These are phyloP conservation scores for Nebria salina DNA, from an alignment of 2,888 invertebrate species.

Conservation along the genomic window DNA sequence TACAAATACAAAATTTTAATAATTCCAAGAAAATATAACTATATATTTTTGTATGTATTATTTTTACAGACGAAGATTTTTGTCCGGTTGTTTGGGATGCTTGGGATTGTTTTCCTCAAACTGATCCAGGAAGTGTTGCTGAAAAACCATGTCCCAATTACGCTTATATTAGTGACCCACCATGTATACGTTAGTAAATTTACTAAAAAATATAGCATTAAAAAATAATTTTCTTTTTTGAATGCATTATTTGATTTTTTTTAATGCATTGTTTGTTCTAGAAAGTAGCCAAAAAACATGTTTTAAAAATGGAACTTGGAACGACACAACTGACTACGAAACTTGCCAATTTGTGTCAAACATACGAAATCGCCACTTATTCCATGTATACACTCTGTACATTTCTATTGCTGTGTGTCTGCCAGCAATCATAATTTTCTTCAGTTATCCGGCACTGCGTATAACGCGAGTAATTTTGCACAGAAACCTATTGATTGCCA, in stretches of 20 bases:
- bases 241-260: neutral
- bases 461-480: conserved; percentile 68
- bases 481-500: conserved; percentile 69
- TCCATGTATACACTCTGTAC: conserved; percentile 66
- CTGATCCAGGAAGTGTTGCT: conserved; percentile 60
- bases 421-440: conserved; percentile 69
- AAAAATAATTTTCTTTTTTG: conserved; percentile 2
- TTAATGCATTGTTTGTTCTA: conserved; percentile 54
- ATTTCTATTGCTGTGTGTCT: conserved; percentile 66
- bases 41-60: neutral
- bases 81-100: conserved; percentile 72
- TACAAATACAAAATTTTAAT: neutral
- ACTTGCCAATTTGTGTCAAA: conserved; percentile 68
- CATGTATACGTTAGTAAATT: conserved; percentile 67
- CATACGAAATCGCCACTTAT: conserved; percentile 65
- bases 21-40: too few relatives aligned
- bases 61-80: conserved; percentile 51
- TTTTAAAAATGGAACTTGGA: conserved; percentile 67
- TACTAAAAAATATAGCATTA: neutral
- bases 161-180: conserved; percentile 67
- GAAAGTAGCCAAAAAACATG: conserved; percentile 71
- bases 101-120: conserved; percentile 70
- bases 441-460: conserved; percentile 66
- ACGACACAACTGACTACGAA: conserved; percentile 67
- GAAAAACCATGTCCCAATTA: conserved; percentile 68